phyloP scores from a whole-genome alignment of 2,797 vertebrate genomes.

The Notolabrus celidotus region DNA sequence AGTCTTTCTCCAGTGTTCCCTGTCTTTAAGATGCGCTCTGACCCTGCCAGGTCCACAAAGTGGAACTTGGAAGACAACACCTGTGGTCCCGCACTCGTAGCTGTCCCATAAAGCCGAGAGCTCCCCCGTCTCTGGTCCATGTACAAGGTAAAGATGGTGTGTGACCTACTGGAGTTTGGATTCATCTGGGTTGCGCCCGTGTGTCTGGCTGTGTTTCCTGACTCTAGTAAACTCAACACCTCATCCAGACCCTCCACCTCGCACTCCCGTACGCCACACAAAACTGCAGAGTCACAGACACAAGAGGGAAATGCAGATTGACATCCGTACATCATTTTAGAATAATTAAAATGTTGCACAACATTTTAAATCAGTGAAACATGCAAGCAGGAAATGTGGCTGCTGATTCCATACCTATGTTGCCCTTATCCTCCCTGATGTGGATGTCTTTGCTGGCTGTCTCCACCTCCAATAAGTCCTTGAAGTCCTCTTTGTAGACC shows the following conservation, averaged over 20 bases:
- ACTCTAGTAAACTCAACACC: constrained; percentile 95
- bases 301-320: background rate
- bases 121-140: constrained; percentile 93
- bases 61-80: constrained; percentile 96
- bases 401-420: constrained; percentile 86
- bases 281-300: constrained; percentile 81
- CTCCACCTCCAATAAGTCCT: constrained; percentile 95
- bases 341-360: background rate
- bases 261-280: constrained; percentile 94
- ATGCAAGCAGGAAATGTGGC: constrained; percentile 1
- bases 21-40: constrained; percentile 93
- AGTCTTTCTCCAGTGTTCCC: constrained; percentile 95
- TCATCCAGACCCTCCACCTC: constrained; percentile 97
- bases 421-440: constrained; percentile 96
- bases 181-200: constrained; percentile 96
- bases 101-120: constrained; percentile 76
- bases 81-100: constrained; percentile 77
- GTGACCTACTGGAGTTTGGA: constrained; percentile 94
- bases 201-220: constrained; percentile 95
- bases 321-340: background rate
- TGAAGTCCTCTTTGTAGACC: constrained; percentile 97
- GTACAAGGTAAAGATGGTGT: constrained; percentile 94
- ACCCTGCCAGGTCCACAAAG: constrained; percentile 97
- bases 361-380: constrained; percentile 8
- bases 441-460: constrained; percentile 96